phyloP scores from a whole-genome alignment of 2,113 vertebrate species.

The Tupaia chinensis region DNA sequence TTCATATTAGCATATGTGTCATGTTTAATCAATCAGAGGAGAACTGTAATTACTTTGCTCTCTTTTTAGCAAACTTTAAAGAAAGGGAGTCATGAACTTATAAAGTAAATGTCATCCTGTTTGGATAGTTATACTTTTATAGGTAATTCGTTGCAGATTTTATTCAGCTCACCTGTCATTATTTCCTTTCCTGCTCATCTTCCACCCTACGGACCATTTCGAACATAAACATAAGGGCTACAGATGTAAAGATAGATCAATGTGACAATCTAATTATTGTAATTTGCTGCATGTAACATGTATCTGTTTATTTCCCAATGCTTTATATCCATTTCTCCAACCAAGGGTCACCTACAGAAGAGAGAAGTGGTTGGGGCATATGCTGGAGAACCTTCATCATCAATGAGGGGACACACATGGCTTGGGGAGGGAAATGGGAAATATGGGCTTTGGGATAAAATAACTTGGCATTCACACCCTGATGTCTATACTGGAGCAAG shows the following conservation, averaged over 20 bases:
- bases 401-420: neutral
- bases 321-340: neutral
- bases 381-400: neutral
- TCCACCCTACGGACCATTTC: conserved; percentile 90
- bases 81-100: conserved; percentile 91
- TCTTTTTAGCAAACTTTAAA: conserved; percentile 90
- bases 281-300: conserved; percentile 81
- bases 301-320: conserved; percentile 78
- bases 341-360: neutral
- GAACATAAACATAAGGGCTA: conserved; percentile 91
- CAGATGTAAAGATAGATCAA: conserved; percentile 90
- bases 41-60: conserved; percentile 90
- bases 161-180: conserved; percentile 91
- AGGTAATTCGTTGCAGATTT: conserved; percentile 96
- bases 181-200: conserved; percentile 94
- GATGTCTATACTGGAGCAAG: neutral
- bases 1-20: conserved; percentile 94
- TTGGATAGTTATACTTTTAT: conserved; percentile 93
- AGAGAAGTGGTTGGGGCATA: neutral
- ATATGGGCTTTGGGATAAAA: neutral
- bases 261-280: conserved; percentile 78
- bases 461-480: neutral
- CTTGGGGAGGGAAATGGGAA: neutral
- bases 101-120: conserved; percentile 90
- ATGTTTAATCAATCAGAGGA: conserved; percentile 92